These are phyloP conservation scores for Odocoileus hemionus DNA, from an alignment of 2,113 vertebrate species.

Conservation along the genomic window DNA sequence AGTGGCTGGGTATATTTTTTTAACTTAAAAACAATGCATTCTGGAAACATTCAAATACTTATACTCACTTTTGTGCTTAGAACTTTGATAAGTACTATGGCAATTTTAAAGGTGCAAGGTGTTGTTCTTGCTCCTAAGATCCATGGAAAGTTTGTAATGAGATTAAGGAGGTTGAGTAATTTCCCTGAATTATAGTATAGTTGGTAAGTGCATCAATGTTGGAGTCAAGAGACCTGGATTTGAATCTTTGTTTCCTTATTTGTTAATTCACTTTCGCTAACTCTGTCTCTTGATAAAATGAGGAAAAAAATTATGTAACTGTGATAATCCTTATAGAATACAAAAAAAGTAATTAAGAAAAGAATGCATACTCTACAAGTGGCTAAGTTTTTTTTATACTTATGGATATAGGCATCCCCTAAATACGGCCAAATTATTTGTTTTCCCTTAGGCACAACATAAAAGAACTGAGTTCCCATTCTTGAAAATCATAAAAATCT, in stretches of 20 bases:
- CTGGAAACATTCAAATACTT: neutral
- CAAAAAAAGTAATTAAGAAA: slow-evolving; percentile 3
- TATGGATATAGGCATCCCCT: slow-evolving; percentile 3
- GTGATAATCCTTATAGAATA: neutral
- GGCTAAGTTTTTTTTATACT: neutral
- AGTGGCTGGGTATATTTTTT: neutral
- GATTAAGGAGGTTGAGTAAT: neutral
- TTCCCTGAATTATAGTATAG: neutral
- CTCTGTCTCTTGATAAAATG: neutral
- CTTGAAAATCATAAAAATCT: slow-evolving; percentile 22
- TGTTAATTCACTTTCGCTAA: neutral
- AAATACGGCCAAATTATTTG: slow-evolving; percentile 46
- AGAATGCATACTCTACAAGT: neutral
- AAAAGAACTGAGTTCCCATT: slow-evolving; percentile 23
- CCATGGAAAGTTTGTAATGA: neutral
- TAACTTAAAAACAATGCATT: neutral
- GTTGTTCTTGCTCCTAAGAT: neutral
- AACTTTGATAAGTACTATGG: neutral
- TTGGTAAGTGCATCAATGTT: neutral
- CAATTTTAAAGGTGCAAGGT: neutral
- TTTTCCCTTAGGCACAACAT: neutral
- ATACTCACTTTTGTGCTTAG: neutral
- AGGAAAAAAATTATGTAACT: neutral
- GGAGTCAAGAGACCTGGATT: neutral
- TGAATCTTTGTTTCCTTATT: neutral